Conservation (phyloP, 2,797 vertebrate species). For the Neosalanx taihuensis region DNA sequence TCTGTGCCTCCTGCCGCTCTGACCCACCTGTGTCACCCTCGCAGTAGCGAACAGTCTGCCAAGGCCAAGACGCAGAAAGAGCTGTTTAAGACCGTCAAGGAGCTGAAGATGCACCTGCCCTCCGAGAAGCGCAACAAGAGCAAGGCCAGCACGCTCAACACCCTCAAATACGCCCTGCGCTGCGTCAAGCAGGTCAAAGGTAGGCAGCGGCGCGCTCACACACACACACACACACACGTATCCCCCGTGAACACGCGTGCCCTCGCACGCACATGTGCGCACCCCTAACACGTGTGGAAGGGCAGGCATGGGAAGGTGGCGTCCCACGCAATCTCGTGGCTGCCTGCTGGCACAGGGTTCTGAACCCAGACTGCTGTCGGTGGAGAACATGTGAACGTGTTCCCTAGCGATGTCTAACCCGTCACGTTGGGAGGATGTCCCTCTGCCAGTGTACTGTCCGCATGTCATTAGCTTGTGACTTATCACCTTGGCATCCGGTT, state of each 20-base stretch:
- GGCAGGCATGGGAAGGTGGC: too few relatives aligned
- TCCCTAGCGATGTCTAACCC: not conserved
- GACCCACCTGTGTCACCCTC: slow-evolving; percentile 51
- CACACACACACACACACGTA: not conserved
- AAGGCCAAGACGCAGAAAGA: slow-evolving; percentile 92
- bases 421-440: not conserved
- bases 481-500: not conserved
- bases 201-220: slow-evolving; percentile 49
- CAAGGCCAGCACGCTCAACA: slow-evolving; percentile 82
- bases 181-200: slow-evolving; percentile 96
- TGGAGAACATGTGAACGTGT: not conserved
- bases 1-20: slow-evolving; percentile 5
- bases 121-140: slow-evolving; percentile 84
- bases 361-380: not conserved
- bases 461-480: not conserved
- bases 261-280: not conserved
- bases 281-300: too few relatives aligned
- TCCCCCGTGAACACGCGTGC: too few relatives aligned
- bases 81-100: slow-evolving; percentile 84
- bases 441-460: too few relatives aligned
- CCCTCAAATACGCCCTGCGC: slow-evolving; percentile 87
- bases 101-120: slow-evolving; percentile 87
- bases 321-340: too few relatives aligned
- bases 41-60: slow-evolving; percentile 86
- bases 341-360: too few relatives aligned